phyloP scores from a whole-genome alignment of 2,113 vertebrate species.

The Trematomus loennbergii region DNA sequence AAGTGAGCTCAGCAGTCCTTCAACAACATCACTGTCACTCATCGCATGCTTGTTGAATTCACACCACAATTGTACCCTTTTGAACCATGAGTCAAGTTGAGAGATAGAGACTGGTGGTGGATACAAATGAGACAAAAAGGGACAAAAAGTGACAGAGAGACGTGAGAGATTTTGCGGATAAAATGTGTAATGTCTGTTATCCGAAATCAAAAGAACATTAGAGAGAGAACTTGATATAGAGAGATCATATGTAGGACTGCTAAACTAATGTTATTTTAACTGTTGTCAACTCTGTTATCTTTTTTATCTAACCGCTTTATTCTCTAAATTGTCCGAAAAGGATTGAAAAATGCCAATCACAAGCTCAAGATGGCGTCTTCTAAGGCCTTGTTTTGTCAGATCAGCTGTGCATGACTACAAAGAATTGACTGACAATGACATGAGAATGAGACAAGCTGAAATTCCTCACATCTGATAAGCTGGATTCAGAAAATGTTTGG shows the following conservation, averaged over 20 bases:
- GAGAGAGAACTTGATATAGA: not conserved
- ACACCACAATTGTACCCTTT: constrained; percentile 61
- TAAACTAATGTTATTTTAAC: not conserved
- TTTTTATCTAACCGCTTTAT: not conserved
- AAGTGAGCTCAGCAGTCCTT: constrained; percentile 50
- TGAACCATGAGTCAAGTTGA: constrained; percentile 37
- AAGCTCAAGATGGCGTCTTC: not conserved
- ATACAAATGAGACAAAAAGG: constrained; percentile 44
- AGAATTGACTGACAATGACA: not conserved
- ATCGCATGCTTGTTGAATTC: constrained; percentile 61
- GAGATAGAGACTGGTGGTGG: constrained; percentile 42
- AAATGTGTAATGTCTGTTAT: not conserved
- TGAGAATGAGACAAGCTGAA: not conserved
- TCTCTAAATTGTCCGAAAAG: not conserved
- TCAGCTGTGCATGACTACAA: not conserved
- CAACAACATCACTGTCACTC: constrained; percentile 51
- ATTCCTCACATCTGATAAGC: not conserved
- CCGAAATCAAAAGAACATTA: not conserved
- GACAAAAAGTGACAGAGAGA: not conserved
- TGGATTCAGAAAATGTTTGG: not conserved
- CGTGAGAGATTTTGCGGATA: not conserved
- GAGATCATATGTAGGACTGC: not conserved
- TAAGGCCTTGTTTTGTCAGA: not conserved
- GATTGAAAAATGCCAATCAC: not conserved
- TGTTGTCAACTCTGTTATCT: not conserved